These are phyloP conservation scores for Ascaphus truei DNA, from an alignment of 2,113 vertebrate genomes.

Conservation along the genomic window DNA sequence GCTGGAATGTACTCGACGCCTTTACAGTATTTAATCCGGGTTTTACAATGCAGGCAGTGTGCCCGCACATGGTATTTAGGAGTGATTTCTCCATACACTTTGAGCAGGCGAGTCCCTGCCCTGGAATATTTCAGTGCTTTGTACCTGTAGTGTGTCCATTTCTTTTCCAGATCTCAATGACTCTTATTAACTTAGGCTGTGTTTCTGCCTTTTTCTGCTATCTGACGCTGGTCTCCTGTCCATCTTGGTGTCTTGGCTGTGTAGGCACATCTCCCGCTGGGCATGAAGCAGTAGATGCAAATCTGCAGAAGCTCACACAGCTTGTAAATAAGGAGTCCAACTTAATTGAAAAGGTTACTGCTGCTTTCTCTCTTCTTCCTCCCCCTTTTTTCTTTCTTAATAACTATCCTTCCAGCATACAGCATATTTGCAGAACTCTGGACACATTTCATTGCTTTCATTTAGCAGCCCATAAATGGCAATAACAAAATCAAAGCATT, in stretches of 20 bases:
- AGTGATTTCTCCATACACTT: no score
- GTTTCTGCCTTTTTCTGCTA: neutral
- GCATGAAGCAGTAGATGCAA: constrained; percentile 88
- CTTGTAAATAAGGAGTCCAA: constrained; percentile 99
- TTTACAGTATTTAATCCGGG: no score
- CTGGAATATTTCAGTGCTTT: no score
- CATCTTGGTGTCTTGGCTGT: constrained; percentile 55
- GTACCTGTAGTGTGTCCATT: no score
- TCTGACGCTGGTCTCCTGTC: constrained; percentile 30
- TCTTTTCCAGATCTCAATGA: no score
- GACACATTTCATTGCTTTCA: no score
- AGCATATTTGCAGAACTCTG: constrained; percentile 11
- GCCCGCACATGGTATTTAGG: no score
- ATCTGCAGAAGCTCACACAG: constrained; percentile 97
- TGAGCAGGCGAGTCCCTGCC: no score
- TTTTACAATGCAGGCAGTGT: no score
- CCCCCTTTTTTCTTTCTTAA: constrained; percentile 46
- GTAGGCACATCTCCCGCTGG: constrained; percentile 73
- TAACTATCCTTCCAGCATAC: constrained; percentile 29
- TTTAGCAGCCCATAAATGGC: no score
- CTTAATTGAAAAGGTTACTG: constrained; percentile 96
- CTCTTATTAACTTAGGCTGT: neutral
- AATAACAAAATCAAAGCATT: no score
- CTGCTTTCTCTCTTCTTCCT: constrained; percentile 54
- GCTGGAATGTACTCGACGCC: no score